phyloP scores from a whole-genome alignment of 2,888 invertebrate species.

The Silvanus unidentatus region DNA sequence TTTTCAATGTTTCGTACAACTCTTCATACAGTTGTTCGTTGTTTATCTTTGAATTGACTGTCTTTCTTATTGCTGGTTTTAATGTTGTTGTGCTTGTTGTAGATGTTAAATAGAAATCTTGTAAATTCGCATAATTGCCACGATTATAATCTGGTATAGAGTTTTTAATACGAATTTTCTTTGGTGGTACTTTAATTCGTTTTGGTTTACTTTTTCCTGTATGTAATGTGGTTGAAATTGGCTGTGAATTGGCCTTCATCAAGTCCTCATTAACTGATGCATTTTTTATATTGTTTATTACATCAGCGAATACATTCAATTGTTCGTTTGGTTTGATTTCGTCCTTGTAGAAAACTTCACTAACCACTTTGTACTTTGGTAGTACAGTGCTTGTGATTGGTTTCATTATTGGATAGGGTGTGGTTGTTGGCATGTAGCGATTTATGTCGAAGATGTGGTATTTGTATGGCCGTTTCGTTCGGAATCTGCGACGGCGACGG shows the following conservation, averaged over 20 bases:
- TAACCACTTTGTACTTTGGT: constrained; percentile 31
- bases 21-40: constrained; percentile 11
- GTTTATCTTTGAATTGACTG: constrained; percentile 8
- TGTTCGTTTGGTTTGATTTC: constrained; percentile 45
- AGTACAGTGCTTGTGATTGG: constrained; percentile 21
- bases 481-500: constrained; percentile 10
- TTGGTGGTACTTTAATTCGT: constrained; percentile 15
- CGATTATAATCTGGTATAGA: background rate
- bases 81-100: constrained; percentile 16
- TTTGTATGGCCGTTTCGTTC: constrained; percentile 14
- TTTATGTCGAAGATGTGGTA: constrained; percentile 19
- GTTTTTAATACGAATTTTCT: constrained; percentile 3
- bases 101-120: background rate
- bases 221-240: constrained; percentile 14
- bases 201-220: constrained; percentile 8
- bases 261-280: constrained; percentile 23
- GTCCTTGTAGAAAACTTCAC: constrained; percentile 43
- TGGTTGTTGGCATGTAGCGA: constrained; percentile 9
- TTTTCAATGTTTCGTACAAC: background rate
- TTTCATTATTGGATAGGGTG: background rate
- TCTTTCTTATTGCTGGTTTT: too few species aligned
- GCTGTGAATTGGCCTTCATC: constrained; percentile 15
- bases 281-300: constrained; percentile 48
- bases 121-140: too few species aligned
- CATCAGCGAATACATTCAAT: constrained; percentile 47